A percentile compares a stretch with the other conserved stretches of the same genome.
These are phyloP conservation scores for Mechanitis messenoides DNA, from an alignment of 2,888 invertebrate genomes.

Conservation along the genomic window DNA sequence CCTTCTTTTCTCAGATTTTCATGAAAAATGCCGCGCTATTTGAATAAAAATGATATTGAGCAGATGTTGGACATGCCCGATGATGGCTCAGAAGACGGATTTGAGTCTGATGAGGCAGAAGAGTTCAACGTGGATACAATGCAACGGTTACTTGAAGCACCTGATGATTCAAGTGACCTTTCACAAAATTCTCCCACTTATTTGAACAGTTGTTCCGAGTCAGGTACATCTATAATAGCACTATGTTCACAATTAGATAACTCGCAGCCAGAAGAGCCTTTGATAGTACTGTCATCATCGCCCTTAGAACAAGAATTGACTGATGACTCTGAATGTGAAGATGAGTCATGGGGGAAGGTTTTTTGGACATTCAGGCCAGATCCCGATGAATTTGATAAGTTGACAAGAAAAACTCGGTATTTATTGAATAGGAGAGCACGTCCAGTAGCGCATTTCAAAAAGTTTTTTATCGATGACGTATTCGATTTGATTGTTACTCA, in stretches of 20 bases:
- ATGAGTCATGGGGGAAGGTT: conserved; percentile 29
- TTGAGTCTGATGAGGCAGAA: conserved; percentile 28
- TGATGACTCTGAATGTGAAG: conserved; percentile 30
- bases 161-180: conserved; percentile 26
- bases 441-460: conserved; percentile 22
- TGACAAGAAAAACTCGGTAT: conserved; percentile 25
- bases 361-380: conserved; percentile 27
- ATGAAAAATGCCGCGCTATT: conserved; percentile 10
- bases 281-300: conserved; percentile 25
- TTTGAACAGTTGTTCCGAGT: conserved; percentile 24
- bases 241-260: conserved; percentile 28
- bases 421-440: conserved; percentile 24
- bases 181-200: conserved; percentile 28
- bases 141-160: conserved; percentile 19
- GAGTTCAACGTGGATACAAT: conserved; percentile 28
- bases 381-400: conserved; percentile 27
- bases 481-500: conserved; percentile 28
- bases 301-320: conserved; percentile 26
- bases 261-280: conserved; percentile 26
- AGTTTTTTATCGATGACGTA: conserved; percentile 26
- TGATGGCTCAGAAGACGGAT: no score
- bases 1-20: conserved; percentile 23
- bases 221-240: conserved; percentile 28
- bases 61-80: no score
- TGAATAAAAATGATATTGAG: no score